phyloP scores from a whole-genome alignment of 1,140 invertebrate species.

The Bombus difficillimus region DNA sequence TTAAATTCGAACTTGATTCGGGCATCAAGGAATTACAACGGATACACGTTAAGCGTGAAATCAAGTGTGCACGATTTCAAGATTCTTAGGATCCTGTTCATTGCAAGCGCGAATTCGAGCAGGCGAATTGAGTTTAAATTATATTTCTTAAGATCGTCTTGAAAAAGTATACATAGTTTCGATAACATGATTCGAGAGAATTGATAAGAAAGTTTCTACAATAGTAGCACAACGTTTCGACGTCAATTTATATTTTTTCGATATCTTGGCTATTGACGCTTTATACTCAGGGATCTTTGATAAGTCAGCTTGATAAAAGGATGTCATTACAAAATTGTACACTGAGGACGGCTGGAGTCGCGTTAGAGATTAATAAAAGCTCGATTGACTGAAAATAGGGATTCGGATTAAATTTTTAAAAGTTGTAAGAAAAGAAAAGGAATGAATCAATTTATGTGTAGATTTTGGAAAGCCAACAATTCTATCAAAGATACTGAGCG shows the following conservation, averaged over 20 bases:
- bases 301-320: conserved; percentile 27
- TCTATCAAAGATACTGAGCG: neutral
- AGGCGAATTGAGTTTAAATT: neutral
- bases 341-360: neutral
- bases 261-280: conserved; percentile 51
- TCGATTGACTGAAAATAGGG: neutral
- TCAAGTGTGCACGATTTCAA: neutral
- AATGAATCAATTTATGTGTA: neutral
- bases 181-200: conserved; percentile 1
- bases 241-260: conserved; percentile 11
- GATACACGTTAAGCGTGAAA: neutral
- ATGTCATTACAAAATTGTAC: conserved; percentile 11
- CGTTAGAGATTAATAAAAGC: neutral
- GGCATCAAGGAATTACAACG: neutral
- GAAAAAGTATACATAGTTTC: neutral
- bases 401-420: neutral
- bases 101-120: neutral
- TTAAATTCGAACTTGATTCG: neutral
- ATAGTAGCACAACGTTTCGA: conserved; percentile 7
- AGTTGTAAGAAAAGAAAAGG: neutral
- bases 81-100: neutral
- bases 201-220: neutral
- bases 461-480: neutral
- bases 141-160: neutral
- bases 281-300: conserved; percentile 64